Base-by-base conservation (phyloP, 2,888 invertebrate species). In the Chrysolina haemoptera region DNA sequence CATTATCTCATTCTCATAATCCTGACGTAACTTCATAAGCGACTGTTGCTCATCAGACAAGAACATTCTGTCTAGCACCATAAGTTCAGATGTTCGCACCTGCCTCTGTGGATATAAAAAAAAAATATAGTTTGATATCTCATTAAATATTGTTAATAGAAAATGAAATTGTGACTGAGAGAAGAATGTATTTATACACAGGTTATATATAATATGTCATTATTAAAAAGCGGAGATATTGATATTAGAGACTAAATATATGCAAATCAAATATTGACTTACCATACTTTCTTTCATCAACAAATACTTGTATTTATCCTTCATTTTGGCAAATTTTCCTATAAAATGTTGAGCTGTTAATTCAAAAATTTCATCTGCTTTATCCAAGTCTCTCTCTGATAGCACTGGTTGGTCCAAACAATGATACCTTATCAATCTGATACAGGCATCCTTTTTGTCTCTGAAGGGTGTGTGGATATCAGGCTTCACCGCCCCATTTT, bases 241-340 rank as follows among this genome's bases (percentile, higher is more conserved):
- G n/a, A n/a, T n/a, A n/a, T n/a, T n/a, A n/a, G 2, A 46, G 46
- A 35, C 14, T 53, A 20, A 67, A 5, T n/a, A 35, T 8, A n/a
- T 6, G 4, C 14, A n/a, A 14, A 14, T 46, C 1, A 6, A 9
- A 11, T 9, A 46, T 27, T 48, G 50, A 81, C 90, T 89, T 88
- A 95, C 95, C 93, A 93, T 94, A 84, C 94, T 94, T 83, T 95
- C 95, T 87, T 94, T 93, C 81, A 94, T 88, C 67, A 95, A 88
- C 71, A 95, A 89, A 84, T 91, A 91, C 76, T 93, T 91, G 86
- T 93, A 95, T 86, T 94, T 95, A 82, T 93, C 92, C 81, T 92
- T 91, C 90, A 95, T 92, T 76, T 90, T 89, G 41, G 90, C 90
- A 84, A 93, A 94, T 87, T 94, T 94, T 78, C 91, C 91, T 50